Evolutionary conservation across 1,140 invertebrate species (phyloP), one percentile per base, ranked within the genome.

Genomic region (Halesus radiatus): DNA sequence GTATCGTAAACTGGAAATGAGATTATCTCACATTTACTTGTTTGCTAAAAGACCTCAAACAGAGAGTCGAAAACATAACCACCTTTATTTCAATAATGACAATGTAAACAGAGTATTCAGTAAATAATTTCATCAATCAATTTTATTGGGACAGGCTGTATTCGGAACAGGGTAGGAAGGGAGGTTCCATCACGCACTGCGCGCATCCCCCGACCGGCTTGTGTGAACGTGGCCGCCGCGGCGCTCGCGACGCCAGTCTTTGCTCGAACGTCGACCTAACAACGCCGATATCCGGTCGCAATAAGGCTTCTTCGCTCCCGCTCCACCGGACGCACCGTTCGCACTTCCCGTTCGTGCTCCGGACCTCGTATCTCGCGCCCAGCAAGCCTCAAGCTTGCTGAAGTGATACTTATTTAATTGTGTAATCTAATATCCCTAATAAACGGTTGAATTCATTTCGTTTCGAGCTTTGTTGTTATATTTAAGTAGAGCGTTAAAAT

Each of bases 271-370:
- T 72, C 68, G 68, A 29, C 68, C 68, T 29, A 53, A 52, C 50
- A 72, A 72, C 68, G 68, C 45, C 32, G 45, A 72, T 72, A 72
- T 72, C 68, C 68, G 68, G 68, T 72, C 68, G 26, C 50, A 60
- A 60, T 18, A 68, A 68, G 29, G 13, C 64, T 32, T 68, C 37
- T 68, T 32, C 62, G 62, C 62, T 66, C 62, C 3, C 64, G 64
- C 37, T 45, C 37, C 37, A 13, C 37, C 37, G 8, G 37, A 45
- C 64, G 64, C 32, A 68, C 64, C 4, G 18, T 37, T 20, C 18
- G 20, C 23, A 32, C 52, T 53, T 72, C 68, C 68, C 26, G 68
- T 52, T 20, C 68, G 68, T 72, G 68, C 45, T 45, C 37, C 37
- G 37, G 37, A 72, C 18, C 62, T n/a, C 18, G 32, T 18, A 68